phyloP scores from a whole-genome alignment of 92 coral and sea anemone genomes.

The Micromussa lordhowensis region DNA sequence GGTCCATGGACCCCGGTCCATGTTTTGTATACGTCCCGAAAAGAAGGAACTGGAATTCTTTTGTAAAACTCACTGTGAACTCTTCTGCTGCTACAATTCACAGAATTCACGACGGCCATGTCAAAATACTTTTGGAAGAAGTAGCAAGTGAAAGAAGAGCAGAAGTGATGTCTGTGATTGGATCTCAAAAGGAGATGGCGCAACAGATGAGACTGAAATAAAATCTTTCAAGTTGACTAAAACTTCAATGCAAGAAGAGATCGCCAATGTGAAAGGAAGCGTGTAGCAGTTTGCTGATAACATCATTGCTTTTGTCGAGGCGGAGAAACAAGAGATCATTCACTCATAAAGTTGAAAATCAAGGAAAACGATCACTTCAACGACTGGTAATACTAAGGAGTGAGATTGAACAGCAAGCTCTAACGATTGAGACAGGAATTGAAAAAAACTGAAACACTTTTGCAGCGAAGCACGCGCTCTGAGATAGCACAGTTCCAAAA shows the following conservation, averaged over 20 bases:
- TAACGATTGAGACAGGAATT: not conserved
- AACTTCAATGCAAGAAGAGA: not conserved
- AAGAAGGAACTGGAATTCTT: not conserved
- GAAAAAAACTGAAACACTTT: not conserved
- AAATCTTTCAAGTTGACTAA: not conserved
- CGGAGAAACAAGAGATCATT: not conserved
- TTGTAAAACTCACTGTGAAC: not conserved
- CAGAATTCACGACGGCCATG: slow-evolving; percentile 2
- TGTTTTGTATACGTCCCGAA: too few species aligned
- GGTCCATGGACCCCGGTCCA: too few species aligned
- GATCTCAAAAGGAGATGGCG: not conserved
- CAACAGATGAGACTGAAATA: not conserved
- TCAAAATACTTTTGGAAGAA: slow-evolving; percentile 1
- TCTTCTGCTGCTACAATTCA: not conserved
- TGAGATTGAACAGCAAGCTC: not conserved
- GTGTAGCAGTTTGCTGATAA: not conserved
- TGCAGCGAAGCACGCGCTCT: not conserved
- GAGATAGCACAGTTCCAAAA: not conserved
- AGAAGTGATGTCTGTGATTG: not conserved
- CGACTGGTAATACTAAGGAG: not conserved
- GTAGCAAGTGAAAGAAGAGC: not conserved
- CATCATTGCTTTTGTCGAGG: not conserved
- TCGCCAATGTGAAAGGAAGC: not conserved
- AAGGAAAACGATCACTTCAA: not conserved
- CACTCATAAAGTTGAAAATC: not conserved